A percentile compares a stretch with the other conserved stretches of the same genome.
These are phyloP conservation scores for Benitochromis conjunctus DNA, from an alignment of 2,113 vertebrate genomes.

Conservation along the genomic window DNA sequence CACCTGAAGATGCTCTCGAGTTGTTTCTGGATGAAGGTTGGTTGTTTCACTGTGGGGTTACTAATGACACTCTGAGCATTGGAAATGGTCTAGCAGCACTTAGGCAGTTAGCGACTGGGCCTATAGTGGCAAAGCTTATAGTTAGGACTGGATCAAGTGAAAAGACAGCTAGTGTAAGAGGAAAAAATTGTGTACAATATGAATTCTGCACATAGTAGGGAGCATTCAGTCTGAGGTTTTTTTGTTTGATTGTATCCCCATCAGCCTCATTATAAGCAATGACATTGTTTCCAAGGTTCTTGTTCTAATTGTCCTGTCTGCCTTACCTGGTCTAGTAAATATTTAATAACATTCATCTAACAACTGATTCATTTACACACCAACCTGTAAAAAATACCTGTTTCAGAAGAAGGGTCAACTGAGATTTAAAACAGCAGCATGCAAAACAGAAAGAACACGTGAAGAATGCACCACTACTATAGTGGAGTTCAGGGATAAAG, in stretches of 20 bases:
- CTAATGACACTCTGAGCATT: background rate
- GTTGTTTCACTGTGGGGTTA: fast-evolving
- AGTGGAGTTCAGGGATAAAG: background rate
- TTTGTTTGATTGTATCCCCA: background rate
- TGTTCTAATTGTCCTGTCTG: background rate
- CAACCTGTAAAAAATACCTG: background rate
- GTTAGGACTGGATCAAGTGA: fast-evolving
- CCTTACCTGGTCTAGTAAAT: background rate
- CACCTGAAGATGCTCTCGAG: background rate
- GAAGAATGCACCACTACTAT: background rate
- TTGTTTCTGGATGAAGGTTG: background rate
- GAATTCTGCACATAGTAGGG: background rate
- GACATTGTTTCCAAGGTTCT: background rate
- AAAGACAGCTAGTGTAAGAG: too few relatives aligned
- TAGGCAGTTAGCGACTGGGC: background rate
- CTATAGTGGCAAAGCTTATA: background rate
- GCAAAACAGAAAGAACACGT: background rate
- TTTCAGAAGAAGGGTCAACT: background rate
- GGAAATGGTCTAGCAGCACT: background rate
- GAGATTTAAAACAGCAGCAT: background rate
- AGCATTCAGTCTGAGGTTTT: too few relatives aligned
- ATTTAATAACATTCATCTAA: background rate
- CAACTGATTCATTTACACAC: background rate
- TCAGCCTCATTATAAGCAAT: background rate
- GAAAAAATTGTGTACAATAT: background rate